Evolutionary conservation across 2,888 invertebrate species (phyloP).

Genomic region (Agrochola litura): DNA sequence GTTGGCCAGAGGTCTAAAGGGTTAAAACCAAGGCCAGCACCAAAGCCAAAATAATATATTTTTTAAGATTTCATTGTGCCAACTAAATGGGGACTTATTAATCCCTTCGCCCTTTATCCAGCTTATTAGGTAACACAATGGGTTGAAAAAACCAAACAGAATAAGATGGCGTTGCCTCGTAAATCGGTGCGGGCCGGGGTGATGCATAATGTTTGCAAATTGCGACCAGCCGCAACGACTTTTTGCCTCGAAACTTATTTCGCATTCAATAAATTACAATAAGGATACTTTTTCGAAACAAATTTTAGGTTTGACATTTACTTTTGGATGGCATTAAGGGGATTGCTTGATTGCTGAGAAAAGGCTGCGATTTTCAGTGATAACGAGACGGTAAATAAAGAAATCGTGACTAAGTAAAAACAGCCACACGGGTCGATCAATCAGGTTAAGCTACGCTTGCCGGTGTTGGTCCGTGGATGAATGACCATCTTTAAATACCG

Average conservation of each 20-base stretch:
- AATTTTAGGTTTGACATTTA: constrained; percentile 77
- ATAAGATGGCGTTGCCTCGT: constrained; percentile 54
- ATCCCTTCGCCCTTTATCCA: constrained; percentile 53
- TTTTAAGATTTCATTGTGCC: constrained; percentile 49
- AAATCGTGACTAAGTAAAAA: no score
- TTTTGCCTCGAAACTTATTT: constrained; percentile 77
- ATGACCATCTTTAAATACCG: no score
- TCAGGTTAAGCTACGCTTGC: no score
- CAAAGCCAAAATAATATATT: constrained; percentile 26
- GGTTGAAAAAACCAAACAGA: constrained; percentile 54
- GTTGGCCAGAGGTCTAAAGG: constrained; percentile 5
- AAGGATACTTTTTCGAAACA: constrained; percentile 73
- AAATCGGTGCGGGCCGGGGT: constrained; percentile 70
- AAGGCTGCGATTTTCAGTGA: constrained; percentile 9
- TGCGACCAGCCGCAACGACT: constrained; percentile 71
- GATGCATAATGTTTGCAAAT: constrained; percentile 82
- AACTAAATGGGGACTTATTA: constrained; percentile 60
- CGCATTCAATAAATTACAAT: constrained; percentile 79
- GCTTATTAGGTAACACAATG: constrained; percentile 72
- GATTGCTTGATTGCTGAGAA: constrained; percentile 28
- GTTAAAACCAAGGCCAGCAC: constrained; percentile 25
- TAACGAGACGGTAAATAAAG: background rate
- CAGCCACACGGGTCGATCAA: no score
- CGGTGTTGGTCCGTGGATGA: no score
- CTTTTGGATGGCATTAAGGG: constrained; percentile 57